Conservation (phyloP, 1,140 invertebrate genomes). For the Saccostrea echinata region DNA sequence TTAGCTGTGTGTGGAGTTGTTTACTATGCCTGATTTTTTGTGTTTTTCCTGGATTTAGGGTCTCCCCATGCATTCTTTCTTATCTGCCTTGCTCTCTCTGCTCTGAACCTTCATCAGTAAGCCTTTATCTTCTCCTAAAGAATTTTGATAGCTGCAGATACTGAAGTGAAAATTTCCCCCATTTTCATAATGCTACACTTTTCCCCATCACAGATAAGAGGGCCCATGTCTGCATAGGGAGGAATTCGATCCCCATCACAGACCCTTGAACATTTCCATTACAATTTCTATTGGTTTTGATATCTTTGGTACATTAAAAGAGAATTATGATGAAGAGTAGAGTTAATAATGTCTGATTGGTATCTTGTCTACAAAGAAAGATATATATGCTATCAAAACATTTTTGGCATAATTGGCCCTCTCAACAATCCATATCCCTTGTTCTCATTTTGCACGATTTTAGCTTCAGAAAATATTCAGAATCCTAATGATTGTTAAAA, state of each 20-base stretch:
- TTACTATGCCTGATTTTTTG: background rate
- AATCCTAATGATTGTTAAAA: background rate
- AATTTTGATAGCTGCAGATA: background rate
- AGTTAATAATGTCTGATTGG: background rate
- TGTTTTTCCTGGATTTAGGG: background rate
- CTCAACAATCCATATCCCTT: background rate
- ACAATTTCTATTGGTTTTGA: background rate
- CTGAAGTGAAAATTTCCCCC: background rate
- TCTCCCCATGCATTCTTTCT: background rate
- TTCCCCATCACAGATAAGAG: background rate
- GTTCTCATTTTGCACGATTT: background rate
- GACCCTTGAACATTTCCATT: background rate
- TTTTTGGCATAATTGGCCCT: background rate
- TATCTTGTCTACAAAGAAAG: background rate
- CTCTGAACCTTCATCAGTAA: background rate
- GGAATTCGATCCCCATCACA: background rate
- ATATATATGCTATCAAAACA: background rate
- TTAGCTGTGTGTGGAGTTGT: background rate
- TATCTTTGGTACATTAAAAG: background rate
- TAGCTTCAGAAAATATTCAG: background rate
- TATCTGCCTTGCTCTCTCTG: background rate
- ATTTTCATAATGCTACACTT: slow-evolving; percentile 37
- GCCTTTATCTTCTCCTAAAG: background rate
- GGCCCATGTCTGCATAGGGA: too few relatives aligned
- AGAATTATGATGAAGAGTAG: background rate